A percentile compares a stretch with the other conserved stretches of the same genome.
These are phyloP conservation scores for Peromyscus leucopus DNA, from an alignment of 2,113 vertebrate species.

Conservation along the genomic window DNA sequence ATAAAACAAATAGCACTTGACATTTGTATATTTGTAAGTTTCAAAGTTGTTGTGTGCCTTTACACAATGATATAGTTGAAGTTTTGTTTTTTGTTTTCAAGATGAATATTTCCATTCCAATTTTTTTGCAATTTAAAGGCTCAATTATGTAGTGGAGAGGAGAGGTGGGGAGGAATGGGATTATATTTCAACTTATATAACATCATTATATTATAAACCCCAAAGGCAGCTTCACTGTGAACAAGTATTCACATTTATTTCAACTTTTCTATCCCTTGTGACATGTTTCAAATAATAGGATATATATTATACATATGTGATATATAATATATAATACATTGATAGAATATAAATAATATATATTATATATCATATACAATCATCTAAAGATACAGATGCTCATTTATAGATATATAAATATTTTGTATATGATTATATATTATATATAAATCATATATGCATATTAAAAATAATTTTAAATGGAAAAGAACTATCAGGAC, in stretches of 20 bases:
- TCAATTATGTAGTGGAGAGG: neutral
- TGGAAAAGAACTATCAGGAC: neutral
- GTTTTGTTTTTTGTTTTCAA: neutral
- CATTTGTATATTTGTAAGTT: neutral
- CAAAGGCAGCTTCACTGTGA: neutral
- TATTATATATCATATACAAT: neutral
- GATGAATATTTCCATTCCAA: neutral
- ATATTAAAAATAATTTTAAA: neutral
- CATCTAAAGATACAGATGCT: neutral
- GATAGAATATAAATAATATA: neutral
- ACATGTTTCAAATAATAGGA: neutral
- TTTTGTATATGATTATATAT: neutral
- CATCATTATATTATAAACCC: neutral
- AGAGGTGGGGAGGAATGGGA: neutral
- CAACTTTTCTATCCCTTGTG: neutral
- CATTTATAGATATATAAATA: neutral
- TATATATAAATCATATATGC: neutral
- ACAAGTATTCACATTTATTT: neutral
- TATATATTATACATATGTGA: neutral
- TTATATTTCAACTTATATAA: neutral
- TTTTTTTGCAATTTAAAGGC: neutral
- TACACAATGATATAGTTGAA: neutral
- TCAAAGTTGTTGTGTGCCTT: neutral
- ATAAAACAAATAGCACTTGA: neutral
- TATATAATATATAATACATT: neutral